Evolutionary conservation across 2,888 invertebrate genomes (phyloP), one percentile per base, ranked within the genome.

Genomic region (Elaeidobius kamerunicus): DNA sequence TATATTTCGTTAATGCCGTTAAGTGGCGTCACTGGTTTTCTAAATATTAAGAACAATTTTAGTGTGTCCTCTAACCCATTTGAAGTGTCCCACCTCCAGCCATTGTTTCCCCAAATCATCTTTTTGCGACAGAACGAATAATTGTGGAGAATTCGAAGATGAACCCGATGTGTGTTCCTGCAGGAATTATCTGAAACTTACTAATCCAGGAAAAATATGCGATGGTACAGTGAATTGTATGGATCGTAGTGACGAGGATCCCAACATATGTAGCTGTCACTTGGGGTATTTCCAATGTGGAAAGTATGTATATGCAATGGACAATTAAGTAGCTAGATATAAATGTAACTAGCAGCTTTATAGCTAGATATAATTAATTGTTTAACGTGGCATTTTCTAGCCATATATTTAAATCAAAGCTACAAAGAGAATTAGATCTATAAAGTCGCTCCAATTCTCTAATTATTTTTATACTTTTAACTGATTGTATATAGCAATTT

Each of bases 171-270:
- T 73, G 11, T 83, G 84, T 48, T 80, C 76, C 11, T 88, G 87
- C 61, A 80, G 79, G 7, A 77, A 81, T 19, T 88, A 86, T 65
- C 72, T 89, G 48, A 76, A 79, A 59, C 74, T 85, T n/a, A 82
- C 85, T 0, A 77, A 79, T 64, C 85, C 88, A 0, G 74, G 78
- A 0, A 80, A 81, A 60, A 74, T 91, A 3, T 92, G 91, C 66
- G 88, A 91, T 65, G 88, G 88, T 1, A 74, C 81, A 4, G 74
- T 86, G 5, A 84, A 91, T 66, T 91, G 91, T 65, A 73, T 78
- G 57, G 90, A 91, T 65, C 83, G 84, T 60, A 82, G 81, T 45
- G 91, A 91, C 63, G 91, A 91, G 67, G 79, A 80, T 57, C 82
- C 84, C 0, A 71, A 74, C 59, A 69, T 76, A 16, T 88, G 89